Evolutionary conservation across 1,140 invertebrate species (phyloP).

Genomic region (Caerostris darwini): DNA sequence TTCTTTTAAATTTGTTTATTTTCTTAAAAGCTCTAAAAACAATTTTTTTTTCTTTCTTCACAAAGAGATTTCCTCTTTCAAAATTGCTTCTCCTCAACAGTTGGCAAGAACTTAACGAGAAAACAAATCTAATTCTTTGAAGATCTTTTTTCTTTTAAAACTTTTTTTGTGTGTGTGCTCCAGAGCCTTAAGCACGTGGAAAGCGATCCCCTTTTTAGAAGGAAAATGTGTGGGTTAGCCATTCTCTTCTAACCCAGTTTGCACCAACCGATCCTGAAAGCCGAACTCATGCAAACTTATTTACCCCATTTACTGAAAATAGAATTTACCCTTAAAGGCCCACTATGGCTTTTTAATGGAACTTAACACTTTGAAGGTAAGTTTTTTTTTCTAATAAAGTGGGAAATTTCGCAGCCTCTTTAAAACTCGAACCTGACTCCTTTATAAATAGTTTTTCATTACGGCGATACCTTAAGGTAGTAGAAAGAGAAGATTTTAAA

Average conservation of each 20-base stretch:
- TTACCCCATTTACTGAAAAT: conserved; percentile 33
- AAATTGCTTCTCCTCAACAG: conserved; percentile 20
- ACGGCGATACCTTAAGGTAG: background rate
- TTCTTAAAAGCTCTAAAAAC: background rate
- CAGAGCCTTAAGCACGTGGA: background rate
- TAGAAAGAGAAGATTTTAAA: background rate
- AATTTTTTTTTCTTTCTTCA: background rate
- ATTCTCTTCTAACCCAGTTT: background rate
- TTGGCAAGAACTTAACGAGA: background rate
- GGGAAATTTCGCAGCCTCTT: background rate
- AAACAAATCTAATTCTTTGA: conserved; percentile 14
- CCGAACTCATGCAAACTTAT: conserved; percentile 14
- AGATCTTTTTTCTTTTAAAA: background rate
- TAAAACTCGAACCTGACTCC: conserved; percentile 33
- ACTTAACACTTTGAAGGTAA: background rate
- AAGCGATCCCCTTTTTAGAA: background rate
- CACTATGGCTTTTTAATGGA: conserved; percentile 45
- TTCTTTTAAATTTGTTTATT: background rate
- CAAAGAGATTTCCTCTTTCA: background rate
- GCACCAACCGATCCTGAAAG: background rate
- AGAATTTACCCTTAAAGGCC: background rate
- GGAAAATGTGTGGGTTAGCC: background rate
- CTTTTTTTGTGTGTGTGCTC: background rate
- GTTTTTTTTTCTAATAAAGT: conserved; percentile 1
- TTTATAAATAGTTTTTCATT: conserved; percentile 51